Percentiles rank a stretch among this genome's conserved stretches.
Conservation (phyloP, 2,888 invertebrate genomes). For the Anthophora plumipes region DNA sequence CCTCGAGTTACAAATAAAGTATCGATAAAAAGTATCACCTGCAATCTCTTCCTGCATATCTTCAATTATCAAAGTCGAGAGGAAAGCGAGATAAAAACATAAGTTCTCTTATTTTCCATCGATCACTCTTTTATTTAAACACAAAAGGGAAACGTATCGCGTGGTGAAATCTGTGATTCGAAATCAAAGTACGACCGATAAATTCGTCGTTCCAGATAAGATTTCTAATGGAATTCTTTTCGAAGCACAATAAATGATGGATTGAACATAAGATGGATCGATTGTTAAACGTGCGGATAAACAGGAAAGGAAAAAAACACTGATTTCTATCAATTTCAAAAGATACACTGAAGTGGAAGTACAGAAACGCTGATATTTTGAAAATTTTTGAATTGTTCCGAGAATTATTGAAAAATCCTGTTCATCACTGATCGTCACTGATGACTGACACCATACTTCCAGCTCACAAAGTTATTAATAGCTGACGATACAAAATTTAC, state of each 20-base stretch:
- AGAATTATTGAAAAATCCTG: no score
- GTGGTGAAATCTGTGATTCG: constrained; percentile 25
- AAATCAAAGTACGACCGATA: constrained; percentile 35
- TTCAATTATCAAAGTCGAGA: constrained; percentile 13
- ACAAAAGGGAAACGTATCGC: neutral
- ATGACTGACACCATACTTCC: no score
- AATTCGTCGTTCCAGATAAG: constrained; percentile 22
- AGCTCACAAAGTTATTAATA: no score
- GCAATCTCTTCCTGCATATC: constrained; percentile 28
- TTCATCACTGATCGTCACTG: no score
- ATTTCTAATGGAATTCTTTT: neutral
- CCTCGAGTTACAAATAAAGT: neutral
- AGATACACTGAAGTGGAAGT: no score
- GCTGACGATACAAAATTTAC: no score
- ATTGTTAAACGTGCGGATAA: constrained; percentile 11
- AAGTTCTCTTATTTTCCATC: constrained; percentile 17
- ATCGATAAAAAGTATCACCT: neutral
- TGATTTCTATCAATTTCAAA: constrained; percentile 13
- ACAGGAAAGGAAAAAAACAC: no score
- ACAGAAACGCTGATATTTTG: no score
- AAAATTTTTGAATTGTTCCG: no score
- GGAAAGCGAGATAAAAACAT: neutral
- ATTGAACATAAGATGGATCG: constrained; percentile 16
- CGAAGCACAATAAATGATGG: neutral
- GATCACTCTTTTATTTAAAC: neutral